Conservation (phyloP, 2,113 vertebrate genomes). For the Phocoena phocoena region DNA sequence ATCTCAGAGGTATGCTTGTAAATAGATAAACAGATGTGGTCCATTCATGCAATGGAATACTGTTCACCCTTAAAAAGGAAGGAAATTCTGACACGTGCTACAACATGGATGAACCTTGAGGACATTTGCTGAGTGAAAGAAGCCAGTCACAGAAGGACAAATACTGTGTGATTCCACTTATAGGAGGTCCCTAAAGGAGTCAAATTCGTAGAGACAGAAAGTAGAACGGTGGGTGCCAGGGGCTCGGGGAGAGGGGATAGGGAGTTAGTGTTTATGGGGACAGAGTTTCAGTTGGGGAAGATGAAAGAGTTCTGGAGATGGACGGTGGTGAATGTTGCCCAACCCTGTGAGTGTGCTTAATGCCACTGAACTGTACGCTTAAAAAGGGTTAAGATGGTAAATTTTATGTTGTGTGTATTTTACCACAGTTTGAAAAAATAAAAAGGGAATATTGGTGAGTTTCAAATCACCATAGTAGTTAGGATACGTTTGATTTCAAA, state of each 20-base stretch:
- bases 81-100: not conserved
- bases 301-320: not conserved
- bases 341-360: not conserved
- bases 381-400: not conserved
- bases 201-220: not conserved
- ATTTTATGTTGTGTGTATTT: not conserved
- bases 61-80: not conserved
- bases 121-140: not conserved
- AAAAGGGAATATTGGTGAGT: not conserved
- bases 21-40: not conserved
- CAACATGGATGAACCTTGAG: not conserved
- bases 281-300: not conserved
- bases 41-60: not conserved
- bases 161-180: too few species aligned
- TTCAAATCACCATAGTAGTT: not conserved
- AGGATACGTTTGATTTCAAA: not conserved
- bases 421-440: not conserved
- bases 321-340: not conserved
- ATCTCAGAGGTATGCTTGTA: not conserved
- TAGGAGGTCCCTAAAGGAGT: not conserved
- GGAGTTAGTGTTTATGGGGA: not conserved
- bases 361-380: not conserved
- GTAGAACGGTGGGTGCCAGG: not conserved
- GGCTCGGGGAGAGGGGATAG: fast-evolving
- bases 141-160: not conserved